Evolutionary conservation across 35 echinoderm and acorn worm species (phyloP).

Genomic region (Lytechinus pictus): DNA sequence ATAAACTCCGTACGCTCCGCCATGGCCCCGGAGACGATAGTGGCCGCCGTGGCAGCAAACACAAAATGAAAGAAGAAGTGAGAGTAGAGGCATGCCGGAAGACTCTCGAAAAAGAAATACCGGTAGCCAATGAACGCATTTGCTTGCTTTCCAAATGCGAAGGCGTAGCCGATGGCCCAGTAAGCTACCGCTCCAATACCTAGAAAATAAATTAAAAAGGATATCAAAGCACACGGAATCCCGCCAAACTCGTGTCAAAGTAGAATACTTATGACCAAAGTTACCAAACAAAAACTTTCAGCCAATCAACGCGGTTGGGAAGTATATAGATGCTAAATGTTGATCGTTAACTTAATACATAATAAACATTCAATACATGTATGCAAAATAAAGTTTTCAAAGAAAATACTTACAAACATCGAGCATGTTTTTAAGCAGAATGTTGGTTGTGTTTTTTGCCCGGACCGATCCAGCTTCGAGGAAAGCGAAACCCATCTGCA

Average conservation of each 20-base stretch:
- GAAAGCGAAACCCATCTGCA: conserved; percentile 83
- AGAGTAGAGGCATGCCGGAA: conserved; percentile 61
- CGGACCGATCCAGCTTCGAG: conserved; percentile 85
- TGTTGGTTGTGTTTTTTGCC: conserved; percentile 83
- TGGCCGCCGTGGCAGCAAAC: conserved; percentile 71
- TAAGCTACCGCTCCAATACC: conserved; percentile 75
- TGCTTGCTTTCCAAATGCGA: conserved; percentile 65
- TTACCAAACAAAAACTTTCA: no score
- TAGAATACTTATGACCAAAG: no score
- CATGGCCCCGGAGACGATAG: conserved; percentile 74
- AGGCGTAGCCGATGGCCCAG: conserved; percentile 81
- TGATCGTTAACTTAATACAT: no score
- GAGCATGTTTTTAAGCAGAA: conserved; percentile 74
- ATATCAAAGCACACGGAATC: no score
- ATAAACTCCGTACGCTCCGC: conserved; percentile 68
- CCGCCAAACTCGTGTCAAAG: no score
- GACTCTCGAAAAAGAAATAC: conserved; percentile 71
- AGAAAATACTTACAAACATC: conserved; percentile 75
- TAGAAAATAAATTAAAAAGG: not conserved
- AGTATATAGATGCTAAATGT: no score
- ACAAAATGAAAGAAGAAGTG: conserved; percentile 89
- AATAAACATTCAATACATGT: no score
- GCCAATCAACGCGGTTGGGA: no score
- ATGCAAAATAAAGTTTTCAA: no score
- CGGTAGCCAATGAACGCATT: conserved; percentile 72